These are phyloP conservation scores for Cynopterus sphinx DNA, from an alignment of 2,797 vertebrate genomes.

Conservation along the genomic window DNA sequence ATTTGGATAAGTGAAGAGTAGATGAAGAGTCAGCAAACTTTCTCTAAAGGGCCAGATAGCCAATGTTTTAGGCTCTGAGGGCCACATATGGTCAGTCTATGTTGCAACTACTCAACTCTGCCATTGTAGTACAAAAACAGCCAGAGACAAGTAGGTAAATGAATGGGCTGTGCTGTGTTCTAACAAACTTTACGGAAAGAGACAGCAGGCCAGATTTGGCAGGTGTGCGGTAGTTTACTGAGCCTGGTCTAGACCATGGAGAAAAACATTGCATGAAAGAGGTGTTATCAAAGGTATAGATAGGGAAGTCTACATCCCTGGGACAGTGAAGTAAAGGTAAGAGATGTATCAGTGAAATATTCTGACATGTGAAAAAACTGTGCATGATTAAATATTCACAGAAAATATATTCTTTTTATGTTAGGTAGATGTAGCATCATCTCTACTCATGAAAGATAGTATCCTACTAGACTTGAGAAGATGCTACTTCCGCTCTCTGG, in stretches of 20 bases:
- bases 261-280: neutral
- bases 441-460: neutral
- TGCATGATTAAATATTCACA: constrained; percentile 31
- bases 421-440: neutral
- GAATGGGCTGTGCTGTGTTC: neutral
- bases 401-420: neutral
- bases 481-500: neutral
- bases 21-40: neutral
- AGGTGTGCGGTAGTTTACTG: neutral
- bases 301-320: neutral
- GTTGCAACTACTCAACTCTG: neutral
- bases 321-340: neutral
- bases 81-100: neutral
- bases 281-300: neutral
- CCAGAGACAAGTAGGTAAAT: neutral
- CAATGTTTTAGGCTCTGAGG: neutral
- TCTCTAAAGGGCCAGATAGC: neutral
- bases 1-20: neutral
- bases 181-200: neutral
- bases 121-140: neutral
- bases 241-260: neutral
- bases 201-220: neutral
- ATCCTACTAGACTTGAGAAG: neutral
- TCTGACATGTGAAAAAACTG: neutral
- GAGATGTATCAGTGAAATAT: neutral